phyloP scores from a whole-genome alignment of 2,797 vertebrate genomes.

The Adelosebastes latens region DNA sequence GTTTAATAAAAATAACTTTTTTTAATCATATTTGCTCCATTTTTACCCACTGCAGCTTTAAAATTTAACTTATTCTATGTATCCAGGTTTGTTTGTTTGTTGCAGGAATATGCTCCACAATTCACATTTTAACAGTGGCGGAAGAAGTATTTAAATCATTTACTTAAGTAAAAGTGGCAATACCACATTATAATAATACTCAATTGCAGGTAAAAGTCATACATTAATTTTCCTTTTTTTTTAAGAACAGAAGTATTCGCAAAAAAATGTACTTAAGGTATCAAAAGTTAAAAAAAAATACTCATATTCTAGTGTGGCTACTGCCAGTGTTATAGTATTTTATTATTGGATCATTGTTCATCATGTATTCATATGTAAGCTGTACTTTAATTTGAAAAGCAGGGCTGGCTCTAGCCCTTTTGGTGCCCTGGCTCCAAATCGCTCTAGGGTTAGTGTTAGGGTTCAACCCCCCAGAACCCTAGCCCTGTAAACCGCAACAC shows the following conservation, averaged over 20 bases:
- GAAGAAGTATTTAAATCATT: neutral
- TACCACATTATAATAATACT: neutral
- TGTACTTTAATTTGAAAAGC: neutral
- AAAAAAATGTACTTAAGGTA: neutral
- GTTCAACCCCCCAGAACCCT: too few relatives aligned
- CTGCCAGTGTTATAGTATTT: neutral
- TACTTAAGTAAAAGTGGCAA: neutral
- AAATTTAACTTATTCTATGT: neutral
- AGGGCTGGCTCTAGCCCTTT: too few relatives aligned
- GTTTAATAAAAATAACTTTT: too few relatives aligned
- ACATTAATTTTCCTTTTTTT: neutral
- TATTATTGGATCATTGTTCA: neutral
- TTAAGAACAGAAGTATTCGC: neutral
- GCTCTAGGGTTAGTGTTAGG: too few relatives aligned
- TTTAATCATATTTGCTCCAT: too few relatives aligned
- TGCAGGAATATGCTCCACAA: neutral
- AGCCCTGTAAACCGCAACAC: too few relatives aligned
- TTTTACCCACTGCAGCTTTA: too few relatives aligned
- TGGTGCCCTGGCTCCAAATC: too few relatives aligned
- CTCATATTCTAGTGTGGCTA: neutral
- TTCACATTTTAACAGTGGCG: neutral
- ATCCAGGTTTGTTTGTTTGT: neutral
- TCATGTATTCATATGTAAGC: neutral
- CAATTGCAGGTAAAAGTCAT: neutral
- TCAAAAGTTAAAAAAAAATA: neutral